Percentiles rank a stretch among this genome's conserved stretches.
These are phyloP conservation scores for Cichladusa arquata DNA, from an alignment of 2,113 vertebrate genomes.

Conservation along the genomic window DNA sequence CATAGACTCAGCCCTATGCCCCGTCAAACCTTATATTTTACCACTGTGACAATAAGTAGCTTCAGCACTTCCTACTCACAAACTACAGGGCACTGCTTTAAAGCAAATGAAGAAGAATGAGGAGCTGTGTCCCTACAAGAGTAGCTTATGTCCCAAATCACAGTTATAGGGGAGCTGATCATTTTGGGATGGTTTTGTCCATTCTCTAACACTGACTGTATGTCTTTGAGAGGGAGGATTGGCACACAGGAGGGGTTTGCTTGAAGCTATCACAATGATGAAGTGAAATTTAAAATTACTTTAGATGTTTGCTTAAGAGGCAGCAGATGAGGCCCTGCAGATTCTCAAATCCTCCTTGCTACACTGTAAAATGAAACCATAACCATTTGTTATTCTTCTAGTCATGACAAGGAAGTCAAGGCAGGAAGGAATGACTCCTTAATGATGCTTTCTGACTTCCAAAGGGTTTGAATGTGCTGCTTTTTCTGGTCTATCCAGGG, in stretches of 20 bases:
- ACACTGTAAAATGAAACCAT: constrained; percentile 65
- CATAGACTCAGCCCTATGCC: not conserved
- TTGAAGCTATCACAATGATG: constrained; percentile 56
- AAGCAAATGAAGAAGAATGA: not conserved
- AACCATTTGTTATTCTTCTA: constrained; percentile 58
- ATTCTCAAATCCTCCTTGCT: constrained; percentile 69
- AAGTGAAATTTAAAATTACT: constrained; percentile 76
- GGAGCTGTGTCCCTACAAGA: not conserved
- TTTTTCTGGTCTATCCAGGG: constrained; percentile 14
- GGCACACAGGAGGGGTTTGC: not conserved
- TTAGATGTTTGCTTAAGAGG: constrained; percentile 75
- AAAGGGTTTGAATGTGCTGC: constrained; percentile 34
- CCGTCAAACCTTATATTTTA: not conserved
- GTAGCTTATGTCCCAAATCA: not conserved
- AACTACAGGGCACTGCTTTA: not conserved
- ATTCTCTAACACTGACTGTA: not conserved
- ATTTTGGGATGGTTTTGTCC: not conserved
- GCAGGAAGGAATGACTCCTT: constrained; percentile 63
- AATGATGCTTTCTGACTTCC: constrained; percentile 53
- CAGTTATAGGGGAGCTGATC: not conserved
- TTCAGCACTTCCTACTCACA: not conserved
- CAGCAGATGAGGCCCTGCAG: constrained; percentile 73
- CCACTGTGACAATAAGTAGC: not conserved
- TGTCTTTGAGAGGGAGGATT: not conserved
- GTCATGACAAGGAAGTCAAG: constrained; percentile 21